Evolutionary conservation across 2,797 vertebrate genomes (phyloP).

Genomic region (Nyctibius grandis): DNA sequence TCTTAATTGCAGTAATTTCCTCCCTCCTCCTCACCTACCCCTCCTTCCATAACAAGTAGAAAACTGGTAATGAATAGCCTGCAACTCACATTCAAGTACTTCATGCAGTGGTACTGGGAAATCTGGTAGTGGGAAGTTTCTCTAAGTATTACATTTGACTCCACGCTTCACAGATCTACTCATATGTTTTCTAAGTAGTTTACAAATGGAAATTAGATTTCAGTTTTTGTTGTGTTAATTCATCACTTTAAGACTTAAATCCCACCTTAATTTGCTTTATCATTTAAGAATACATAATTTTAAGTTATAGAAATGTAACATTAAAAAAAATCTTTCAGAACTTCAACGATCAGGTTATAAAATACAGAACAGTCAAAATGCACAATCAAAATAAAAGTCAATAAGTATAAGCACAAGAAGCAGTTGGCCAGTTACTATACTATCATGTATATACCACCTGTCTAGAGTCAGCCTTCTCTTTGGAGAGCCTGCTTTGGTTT

Average conservation of each 20-base stretch:
- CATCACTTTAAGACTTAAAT: neutral
- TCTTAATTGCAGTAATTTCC: neutral
- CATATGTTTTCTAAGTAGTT: neutral
- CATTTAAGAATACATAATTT: conserved; percentile 2
- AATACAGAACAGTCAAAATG: conserved; percentile 60
- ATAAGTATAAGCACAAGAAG: conserved; percentile 73
- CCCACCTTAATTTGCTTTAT: neutral
- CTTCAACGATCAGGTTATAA: conserved; percentile 45
- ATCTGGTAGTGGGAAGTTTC: neutral
- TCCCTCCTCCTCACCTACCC: neutral
- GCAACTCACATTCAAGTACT: neutral
- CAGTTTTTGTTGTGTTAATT: neutral
- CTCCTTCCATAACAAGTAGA: neutral
- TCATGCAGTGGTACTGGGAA: neutral
- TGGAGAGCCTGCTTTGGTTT: conserved; percentile 81
- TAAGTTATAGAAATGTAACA: conserved; percentile 31
- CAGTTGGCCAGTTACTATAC: conserved; percentile 77
- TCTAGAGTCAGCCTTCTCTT: conserved; percentile 84
- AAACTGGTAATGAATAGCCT: neutral
- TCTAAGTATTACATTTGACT: neutral
- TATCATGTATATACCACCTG: conserved; percentile 79
- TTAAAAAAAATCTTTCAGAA: neutral
- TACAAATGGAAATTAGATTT: neutral
- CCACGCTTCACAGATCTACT: neutral
- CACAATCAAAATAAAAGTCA: conserved; percentile 51